Evolutionary conservation across 2,797 vertebrate species (phyloP), one percentile per base, ranked within the genome.

Genomic region (Melanitta fusca): DNA sequence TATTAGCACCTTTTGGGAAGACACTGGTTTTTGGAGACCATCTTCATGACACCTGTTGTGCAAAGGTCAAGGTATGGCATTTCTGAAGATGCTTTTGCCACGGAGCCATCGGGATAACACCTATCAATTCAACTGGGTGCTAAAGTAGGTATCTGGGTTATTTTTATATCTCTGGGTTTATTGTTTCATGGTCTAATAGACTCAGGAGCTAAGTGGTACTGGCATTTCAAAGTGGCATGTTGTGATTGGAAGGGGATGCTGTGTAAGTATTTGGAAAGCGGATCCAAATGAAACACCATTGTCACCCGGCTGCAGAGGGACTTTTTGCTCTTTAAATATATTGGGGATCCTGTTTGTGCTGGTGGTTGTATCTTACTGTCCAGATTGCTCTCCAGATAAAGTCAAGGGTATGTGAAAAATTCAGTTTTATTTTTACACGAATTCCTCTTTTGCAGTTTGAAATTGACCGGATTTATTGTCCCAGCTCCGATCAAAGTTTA

Each of bases 201-300:
- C 64, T 92, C 88, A 95, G 90, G 95, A 94, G 75, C 68, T 95
- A 92, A 94, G 89, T 83, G 80, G 86, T 91, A 30, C 90, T 96
- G 94, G 92, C 91, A 91, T 93, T 95, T 96, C 91, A 77, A 91
- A 97, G 89, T 95, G 95, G 75, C 91, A 88, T 95, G 96, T 92
- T 92, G 92, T 97, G 87, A 92, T 95, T 96, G 94, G 96, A 95
- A 97, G 80, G 85, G 95, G 89, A 58, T 96, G 94, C 94, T 93
- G 80, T 83, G 94, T 71, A 95, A 97, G 91, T 94, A 93, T 96
- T 96, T 96, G 95, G 85, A 97, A 91, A 96, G 94, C 94, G 38
- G 95, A 94, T 91, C 88, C 85, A 89, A 92, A 89, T 20, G 85
- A 96, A 94, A 85, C 91, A 80, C 17, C 82, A 68, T 68, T 1